Conservation (phyloP, 2,888 invertebrate genomes). For the Micoletzkya japonica region DNA sequence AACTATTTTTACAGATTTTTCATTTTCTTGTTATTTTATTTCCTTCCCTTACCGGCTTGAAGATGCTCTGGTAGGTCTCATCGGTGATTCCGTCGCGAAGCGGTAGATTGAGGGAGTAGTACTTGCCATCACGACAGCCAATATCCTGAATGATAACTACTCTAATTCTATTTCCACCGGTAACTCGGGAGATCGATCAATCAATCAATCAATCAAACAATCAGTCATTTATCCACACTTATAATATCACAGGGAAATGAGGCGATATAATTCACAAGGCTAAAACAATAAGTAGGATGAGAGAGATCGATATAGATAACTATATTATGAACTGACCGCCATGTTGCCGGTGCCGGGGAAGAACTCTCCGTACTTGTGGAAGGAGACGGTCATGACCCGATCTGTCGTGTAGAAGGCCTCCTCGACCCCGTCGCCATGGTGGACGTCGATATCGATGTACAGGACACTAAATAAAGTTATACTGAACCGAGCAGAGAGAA, state of each 20-base stretch:
- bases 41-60: conserved; percentile 73
- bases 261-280: no score
- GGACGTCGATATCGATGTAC: conserved; percentile 98
- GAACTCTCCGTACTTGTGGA: conserved; percentile 99
- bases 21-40: background rate
- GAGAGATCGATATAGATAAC: no score
- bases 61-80: conserved; percentile 90
- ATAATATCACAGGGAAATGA: no score
- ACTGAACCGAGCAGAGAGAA: no score
- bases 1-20: no score
- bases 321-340: no score
- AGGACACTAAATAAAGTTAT: conserved; percentile 79
- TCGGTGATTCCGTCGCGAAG: conserved; percentile 98
- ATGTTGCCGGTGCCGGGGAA: conserved; percentile 91
- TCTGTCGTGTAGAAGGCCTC: conserved; percentile 87
- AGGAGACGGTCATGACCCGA: conserved; percentile 73
- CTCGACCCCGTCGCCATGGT: conserved; percentile 99
- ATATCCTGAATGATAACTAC: conserved; percentile 67
- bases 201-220: no score
- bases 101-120: conserved; percentile 98
- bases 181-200: background rate
- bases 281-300: background rate
- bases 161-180: background rate
- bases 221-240: background rate
- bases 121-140: conserved; percentile 82